Conservation (phyloP, 2,113 vertebrate genomes). For the Eurystomus gularis region DNA sequence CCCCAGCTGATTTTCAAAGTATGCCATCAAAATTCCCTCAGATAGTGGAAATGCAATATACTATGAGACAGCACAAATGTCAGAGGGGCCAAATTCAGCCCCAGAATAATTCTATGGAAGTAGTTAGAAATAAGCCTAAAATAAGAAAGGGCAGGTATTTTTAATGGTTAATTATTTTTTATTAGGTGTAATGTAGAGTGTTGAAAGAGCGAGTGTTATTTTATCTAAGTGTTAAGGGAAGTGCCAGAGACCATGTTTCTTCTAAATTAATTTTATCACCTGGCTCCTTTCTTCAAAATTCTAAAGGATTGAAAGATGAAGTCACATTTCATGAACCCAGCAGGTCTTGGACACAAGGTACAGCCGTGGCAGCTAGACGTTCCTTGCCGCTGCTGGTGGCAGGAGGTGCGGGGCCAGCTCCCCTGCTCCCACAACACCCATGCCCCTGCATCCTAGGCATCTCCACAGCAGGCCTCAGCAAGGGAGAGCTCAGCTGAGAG, state of each 20-base stretch:
- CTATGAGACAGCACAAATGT: neutral
- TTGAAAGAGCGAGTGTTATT: neutral
- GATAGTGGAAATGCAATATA: neutral
- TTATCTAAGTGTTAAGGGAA: neutral
- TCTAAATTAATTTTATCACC: neutral
- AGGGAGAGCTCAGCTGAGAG: neutral
- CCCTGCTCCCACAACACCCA: accelerated
- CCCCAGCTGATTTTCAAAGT: neutral
- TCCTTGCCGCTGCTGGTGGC: accelerated
- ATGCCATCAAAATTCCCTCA: neutral
- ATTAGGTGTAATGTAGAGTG: neutral
- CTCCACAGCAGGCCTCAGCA: accelerated
- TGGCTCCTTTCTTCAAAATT: neutral
- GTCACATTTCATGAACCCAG: accelerated
- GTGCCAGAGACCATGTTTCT: neutral
- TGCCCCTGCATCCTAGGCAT: accelerated
- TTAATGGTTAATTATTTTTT: neutral
- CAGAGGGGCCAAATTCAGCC: neutral
- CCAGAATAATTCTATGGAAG: neutral
- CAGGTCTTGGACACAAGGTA: neutral
- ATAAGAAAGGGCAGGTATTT: neutral
- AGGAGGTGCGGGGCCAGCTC: neutral
- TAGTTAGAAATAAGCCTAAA: neutral
- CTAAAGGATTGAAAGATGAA: neutral
- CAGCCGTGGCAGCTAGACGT: accelerated